A percentile compares a stretch with the other conserved stretches of the same genome.
Conservation (phyloP, 1,140 invertebrate species). For the Eurosta solidaginis region DNA sequence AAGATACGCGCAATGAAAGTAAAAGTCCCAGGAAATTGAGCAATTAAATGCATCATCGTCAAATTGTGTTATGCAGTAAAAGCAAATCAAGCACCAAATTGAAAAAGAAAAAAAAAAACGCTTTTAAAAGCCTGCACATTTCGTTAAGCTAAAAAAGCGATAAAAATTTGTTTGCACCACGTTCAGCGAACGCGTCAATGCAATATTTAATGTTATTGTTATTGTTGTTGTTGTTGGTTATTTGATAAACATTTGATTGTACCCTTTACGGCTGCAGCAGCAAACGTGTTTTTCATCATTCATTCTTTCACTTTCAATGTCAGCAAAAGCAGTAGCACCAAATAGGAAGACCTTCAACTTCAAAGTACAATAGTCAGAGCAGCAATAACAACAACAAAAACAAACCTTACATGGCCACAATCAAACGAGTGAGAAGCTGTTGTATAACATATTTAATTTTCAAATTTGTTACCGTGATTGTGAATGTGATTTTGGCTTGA, state of each 20-base stretch:
- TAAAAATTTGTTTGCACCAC: background rate
- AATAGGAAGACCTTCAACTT: slow-evolving; percentile 19
- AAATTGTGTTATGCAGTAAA: no score
- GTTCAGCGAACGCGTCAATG: slow-evolving; percentile 1
- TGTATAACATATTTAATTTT: background rate
- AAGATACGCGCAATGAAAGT: background rate
- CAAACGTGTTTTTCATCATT: background rate
- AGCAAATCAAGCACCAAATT: no score
- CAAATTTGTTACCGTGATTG: no score
- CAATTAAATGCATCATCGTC: background rate
- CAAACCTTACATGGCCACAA: no score
- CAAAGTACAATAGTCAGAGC: background rate
- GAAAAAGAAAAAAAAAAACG: background rate
- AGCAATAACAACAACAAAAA: background rate
- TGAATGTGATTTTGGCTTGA: background rate
- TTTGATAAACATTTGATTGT: background rate
- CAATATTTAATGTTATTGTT: background rate
- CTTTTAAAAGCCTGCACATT: background rate
- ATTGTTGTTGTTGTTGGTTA: background rate
- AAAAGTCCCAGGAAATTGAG: slow-evolving; percentile 25
- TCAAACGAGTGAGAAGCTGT: no score
- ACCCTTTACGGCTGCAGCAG: background rate
- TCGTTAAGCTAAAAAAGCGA: background rate
- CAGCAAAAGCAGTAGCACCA: no score
- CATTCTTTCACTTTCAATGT: slow-evolving; percentile 25